Percentiles rank a stretch among this genome's conserved stretches.
phyloP scores from a whole-genome alignment of 2,797 vertebrate species.

The Salarias fasciatus region DNA sequence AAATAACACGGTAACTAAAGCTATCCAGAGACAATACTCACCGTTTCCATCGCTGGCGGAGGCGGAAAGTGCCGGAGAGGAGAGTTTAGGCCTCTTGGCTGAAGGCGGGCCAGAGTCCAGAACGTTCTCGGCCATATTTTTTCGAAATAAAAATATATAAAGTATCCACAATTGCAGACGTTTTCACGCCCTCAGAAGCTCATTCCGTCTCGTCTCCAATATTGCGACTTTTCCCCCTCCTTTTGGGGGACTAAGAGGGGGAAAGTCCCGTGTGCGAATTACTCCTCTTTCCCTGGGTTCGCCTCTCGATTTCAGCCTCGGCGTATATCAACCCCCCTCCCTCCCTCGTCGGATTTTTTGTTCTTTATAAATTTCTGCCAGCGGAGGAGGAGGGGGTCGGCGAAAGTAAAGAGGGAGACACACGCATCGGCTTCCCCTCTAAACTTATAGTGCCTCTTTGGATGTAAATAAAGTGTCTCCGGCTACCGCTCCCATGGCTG shows the following conservation, averaged over 20 bases:
- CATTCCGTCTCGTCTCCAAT: conserved; percentile 76
- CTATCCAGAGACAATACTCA: conserved; percentile 72
- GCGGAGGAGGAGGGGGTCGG: conserved; percentile 82
- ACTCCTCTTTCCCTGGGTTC: conserved; percentile 87
- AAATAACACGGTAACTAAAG: conserved; percentile 34
- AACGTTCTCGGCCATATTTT: conserved; percentile 99
- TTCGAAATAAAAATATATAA: conserved; percentile 87
- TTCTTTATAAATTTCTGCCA: conserved; percentile 89
- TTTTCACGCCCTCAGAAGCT: conserved; percentile 76
- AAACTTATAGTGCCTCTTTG: conserved; percentile 75
- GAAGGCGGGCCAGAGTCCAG: conserved; percentile 98
- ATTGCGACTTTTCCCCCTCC: conserved; percentile 88
- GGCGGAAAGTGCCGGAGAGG: conserved; percentile 96
- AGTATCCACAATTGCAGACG: conserved; percentile 83
- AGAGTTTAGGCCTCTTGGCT: conserved; percentile 99
- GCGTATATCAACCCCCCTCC: conserved; percentile 84
- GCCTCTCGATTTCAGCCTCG: conserved; percentile 87
- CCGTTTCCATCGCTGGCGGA: conserved; percentile 98
- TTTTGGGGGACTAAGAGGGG: conserved; percentile 86
- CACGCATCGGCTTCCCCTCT: conserved; percentile 76
- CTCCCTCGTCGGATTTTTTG: conserved; percentile 84
- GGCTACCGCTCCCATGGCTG: conserved; percentile 66
- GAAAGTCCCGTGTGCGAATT: conserved; percentile 86
- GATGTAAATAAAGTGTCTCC: conserved; percentile 69
- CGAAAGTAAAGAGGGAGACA: conserved; percentile 79